phyloP scores from a whole-genome alignment of 2,888 invertebrate genomes.

The Tenthredo livida region DNA sequence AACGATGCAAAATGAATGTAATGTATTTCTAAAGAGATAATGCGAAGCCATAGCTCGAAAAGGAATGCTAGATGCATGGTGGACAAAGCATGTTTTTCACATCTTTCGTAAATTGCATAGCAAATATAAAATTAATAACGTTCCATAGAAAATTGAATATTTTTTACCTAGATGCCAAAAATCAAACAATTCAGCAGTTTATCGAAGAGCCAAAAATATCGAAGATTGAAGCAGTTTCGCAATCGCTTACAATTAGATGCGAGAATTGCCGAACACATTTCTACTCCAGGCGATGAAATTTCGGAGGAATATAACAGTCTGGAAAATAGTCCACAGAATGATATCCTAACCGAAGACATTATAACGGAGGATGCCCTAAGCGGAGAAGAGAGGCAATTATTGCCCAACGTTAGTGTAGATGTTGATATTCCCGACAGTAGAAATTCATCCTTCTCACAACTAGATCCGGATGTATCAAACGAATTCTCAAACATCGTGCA shows the following conservation, averaged over 20 bases:
- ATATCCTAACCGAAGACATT: not conserved
- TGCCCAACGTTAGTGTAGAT: not conserved
- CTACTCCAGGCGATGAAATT: not conserved
- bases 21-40: too few relatives aligned
- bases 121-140: not conserved
- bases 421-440: too few relatives aligned
- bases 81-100: not conserved
- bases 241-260: not conserved
- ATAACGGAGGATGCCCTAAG: not conserved
- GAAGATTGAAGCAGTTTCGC: not conserved
- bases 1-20: too few relatives aligned
- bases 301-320: not conserved
- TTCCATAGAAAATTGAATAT: not conserved
- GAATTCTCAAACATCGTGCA: too few relatives aligned
- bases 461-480: too few relatives aligned
- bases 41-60: too few relatives aligned
- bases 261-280: not conserved
- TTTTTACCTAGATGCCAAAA: not conserved
- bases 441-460: too few relatives aligned
- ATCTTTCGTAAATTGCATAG: not conserved
- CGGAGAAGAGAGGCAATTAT: not conserved
- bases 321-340: constrained; percentile 3
- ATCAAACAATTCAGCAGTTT: not conserved
- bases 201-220: constrained; percentile 4
- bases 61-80: too few relatives aligned